A percentile compares a stretch with the other conserved stretches of the same genome.
Evolutionary conservation across 2,113 vertebrate genomes (phyloP).

Genomic region (Rana temporaria): DNA sequence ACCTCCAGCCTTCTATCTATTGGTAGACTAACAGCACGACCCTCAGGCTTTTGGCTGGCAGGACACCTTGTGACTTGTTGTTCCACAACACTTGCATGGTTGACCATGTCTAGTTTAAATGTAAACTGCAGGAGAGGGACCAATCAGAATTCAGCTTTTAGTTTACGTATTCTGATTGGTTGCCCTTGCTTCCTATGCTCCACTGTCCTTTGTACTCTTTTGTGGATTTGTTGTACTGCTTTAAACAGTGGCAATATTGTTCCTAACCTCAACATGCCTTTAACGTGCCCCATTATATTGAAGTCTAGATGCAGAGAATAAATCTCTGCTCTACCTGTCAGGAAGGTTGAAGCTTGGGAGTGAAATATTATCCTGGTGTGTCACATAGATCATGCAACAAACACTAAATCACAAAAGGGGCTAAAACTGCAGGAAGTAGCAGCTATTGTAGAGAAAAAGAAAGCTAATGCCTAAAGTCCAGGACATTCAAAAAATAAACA

Average conservation of each 20-base stretch:
- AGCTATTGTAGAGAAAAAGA: conserved; percentile 18
- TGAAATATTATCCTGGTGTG: conserved; percentile 27
- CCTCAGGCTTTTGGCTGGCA: no score
- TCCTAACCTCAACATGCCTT: conserved; percentile 3
- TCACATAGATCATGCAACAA: conserved; percentile 28
- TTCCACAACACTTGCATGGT: no score
- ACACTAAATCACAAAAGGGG: conserved; percentile 35
- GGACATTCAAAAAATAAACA: background rate
- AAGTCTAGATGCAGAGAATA: conserved; percentile 18
- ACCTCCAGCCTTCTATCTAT: no score
- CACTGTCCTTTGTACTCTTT: no score
- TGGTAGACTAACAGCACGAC: no score
- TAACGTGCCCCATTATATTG: conserved; percentile 5
- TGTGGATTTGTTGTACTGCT: background rate
- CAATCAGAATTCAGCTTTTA: no score
- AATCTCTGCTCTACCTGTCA: conserved; percentile 33
- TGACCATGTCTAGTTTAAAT: no score
- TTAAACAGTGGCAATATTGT: conserved; percentile 15
- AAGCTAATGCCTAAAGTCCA: background rate
- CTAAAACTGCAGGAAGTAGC: conserved; percentile 17
- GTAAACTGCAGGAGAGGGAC: background rate
- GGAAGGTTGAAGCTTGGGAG: conserved; percentile 9
- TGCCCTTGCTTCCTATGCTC: no score
- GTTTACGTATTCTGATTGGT: no score
- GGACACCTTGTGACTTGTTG: no score